A percentile compares a stretch with the other conserved stretches of the same genome.
phyloP scores from a whole-genome alignment of 1,140 invertebrate species.

The Bathynomus jamesi region DNA sequence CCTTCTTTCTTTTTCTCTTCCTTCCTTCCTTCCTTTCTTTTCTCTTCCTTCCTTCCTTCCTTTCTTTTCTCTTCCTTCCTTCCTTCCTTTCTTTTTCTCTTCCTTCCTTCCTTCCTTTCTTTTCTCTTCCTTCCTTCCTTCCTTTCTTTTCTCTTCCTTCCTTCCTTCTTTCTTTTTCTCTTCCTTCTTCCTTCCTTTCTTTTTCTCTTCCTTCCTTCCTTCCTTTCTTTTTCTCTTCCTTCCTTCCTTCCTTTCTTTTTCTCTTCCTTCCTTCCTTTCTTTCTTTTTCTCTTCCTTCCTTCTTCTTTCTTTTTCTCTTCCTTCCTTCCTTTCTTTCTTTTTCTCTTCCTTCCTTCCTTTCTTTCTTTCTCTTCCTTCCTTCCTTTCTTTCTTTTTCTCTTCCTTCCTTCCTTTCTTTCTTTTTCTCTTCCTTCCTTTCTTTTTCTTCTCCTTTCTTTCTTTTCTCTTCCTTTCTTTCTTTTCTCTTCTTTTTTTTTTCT shows the following conservation, averaged over 20 bases:
- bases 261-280: background rate
- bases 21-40: too few relatives aligned
- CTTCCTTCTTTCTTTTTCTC: background rate
- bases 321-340: background rate
- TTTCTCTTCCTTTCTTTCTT: background rate
- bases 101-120: too few relatives aligned
- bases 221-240: background rate
- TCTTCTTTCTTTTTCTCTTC: background rate
- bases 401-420: constrained; percentile 3
- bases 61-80: too few relatives aligned
- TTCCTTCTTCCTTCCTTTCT: background rate
- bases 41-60: too few relatives aligned
- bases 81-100: too few relatives aligned
- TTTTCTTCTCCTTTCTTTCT: constrained; percentile 4
- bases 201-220: background rate
- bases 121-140: too few relatives aligned
- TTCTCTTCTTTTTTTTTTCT: background rate
- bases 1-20: too few relatives aligned
- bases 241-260: background rate
- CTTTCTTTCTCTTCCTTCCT: constrained; percentile 1
- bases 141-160: background rate
- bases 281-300: background rate
- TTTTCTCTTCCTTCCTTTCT: constrained; percentile 4
- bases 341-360: background rate
- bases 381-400: constrained; percentile 3